Conservation (phyloP, 2,113 vertebrate genomes). For the Podarcis raffonei region DNA sequence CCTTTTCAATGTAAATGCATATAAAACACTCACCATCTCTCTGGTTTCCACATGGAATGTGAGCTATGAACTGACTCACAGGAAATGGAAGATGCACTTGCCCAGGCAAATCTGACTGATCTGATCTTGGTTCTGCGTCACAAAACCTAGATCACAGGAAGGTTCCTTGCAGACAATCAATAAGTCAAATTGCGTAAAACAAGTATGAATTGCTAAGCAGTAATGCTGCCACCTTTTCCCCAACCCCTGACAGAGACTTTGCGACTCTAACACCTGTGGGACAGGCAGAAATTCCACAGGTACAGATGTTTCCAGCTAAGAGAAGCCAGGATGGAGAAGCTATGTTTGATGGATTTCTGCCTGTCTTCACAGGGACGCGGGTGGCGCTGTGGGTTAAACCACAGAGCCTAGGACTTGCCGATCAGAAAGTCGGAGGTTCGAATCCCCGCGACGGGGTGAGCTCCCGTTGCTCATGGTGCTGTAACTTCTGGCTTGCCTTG, state of each 20-base stretch:
- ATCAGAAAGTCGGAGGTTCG: no score
- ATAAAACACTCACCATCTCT: not conserved
- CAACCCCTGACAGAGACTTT: not conserved
- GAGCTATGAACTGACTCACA: not conserved
- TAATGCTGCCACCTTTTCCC: not conserved
- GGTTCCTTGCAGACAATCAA: not conserved
- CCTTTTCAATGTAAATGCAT: not conserved
- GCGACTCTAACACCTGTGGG: not conserved
- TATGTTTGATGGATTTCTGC: constrained; percentile 1
- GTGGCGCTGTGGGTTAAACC: no score
- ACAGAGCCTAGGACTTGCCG: no score
- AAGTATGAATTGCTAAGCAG: not conserved
- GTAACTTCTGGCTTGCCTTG: no score
- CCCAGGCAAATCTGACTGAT: constrained; percentile 1
- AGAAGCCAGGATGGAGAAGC: not conserved
- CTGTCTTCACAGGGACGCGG: no score
- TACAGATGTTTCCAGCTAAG: not conserved
- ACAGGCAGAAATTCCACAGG: not conserved
- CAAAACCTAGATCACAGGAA: not conserved
- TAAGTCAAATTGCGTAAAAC: constrained; percentile 8
- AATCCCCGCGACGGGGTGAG: no score
- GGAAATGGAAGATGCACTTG: not conserved
- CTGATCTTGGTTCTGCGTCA: constrained; percentile 13
- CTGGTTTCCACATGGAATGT: not conserved
- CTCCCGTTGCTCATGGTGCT: no score